Evolutionary conservation across 2,888 invertebrate species (phyloP).

Genomic region (Andrena marginata): DNA sequence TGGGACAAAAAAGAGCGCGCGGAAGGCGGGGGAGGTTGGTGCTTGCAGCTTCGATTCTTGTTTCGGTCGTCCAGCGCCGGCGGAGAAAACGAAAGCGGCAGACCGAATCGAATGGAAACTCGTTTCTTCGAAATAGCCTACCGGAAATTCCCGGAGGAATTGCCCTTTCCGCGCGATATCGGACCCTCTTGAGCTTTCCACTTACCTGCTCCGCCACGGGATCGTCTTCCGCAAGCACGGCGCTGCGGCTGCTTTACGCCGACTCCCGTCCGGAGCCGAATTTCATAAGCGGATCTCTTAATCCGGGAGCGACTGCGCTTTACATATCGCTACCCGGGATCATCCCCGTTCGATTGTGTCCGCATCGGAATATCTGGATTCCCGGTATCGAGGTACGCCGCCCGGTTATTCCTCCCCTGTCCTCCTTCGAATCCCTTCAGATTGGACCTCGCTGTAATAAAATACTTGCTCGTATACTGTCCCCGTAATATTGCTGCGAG

Average conservation of each 20-base stretch:
- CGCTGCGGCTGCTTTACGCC: slow-evolving; percentile 49
- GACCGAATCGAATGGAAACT: slow-evolving; percentile 77
- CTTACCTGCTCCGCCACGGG: slow-evolving; percentile 48
- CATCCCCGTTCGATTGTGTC: slow-evolving; percentile 43
- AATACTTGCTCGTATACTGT: too few relatives aligned
- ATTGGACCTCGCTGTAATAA: background rate
- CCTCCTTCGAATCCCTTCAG: background rate
- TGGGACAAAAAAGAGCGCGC: slow-evolving; percentile 41
- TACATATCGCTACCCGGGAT: slow-evolving; percentile 61
- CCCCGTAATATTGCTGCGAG: too few relatives aligned
- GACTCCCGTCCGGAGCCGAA: slow-evolving; percentile 40
- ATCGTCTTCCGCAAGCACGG: slow-evolving; percentile 44
- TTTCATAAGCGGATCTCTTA: slow-evolving; percentile 72
- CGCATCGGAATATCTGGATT: slow-evolving; percentile 54
- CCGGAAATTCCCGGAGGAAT: slow-evolving; percentile 76
- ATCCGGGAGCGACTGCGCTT: slow-evolving; percentile 61
- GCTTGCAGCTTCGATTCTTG: slow-evolving; percentile 55
- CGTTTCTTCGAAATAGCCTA: slow-evolving; percentile 76
- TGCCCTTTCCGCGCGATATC: slow-evolving; percentile 65
- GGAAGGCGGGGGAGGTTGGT: slow-evolving; percentile 7
- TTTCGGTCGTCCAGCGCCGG: slow-evolving; percentile 62
- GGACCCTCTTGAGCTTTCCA: slow-evolving; percentile 65
- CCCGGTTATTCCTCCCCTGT: background rate
- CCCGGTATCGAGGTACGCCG: slow-evolving; percentile 30
- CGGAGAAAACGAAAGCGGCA: slow-evolving; percentile 62